Conservation (phyloP, 2,888 invertebrate genomes). For the Seladonia tumulorum region DNA sequence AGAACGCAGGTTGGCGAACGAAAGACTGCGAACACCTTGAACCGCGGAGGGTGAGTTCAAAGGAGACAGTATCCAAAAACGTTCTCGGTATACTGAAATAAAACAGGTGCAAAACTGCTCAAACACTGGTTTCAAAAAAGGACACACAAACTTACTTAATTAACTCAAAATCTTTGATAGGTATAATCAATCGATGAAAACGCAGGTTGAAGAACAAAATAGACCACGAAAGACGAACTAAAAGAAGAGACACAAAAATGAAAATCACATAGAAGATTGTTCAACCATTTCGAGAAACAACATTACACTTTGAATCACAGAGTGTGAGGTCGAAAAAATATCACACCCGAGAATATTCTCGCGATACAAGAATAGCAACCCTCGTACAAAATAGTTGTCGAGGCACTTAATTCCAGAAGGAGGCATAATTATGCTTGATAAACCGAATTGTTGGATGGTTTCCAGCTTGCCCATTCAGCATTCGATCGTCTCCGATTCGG, state of each 20-base stretch:
- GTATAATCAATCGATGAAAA: neutral
- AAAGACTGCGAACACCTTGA: neutral
- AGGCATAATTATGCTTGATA: neutral
- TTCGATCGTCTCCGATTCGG: neutral
- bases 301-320: neutral
- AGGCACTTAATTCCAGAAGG: neutral
- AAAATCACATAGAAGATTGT: neutral
- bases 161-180: neutral
- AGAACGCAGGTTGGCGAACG: neutral
- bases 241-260: neutral
- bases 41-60: neutral
- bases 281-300: neutral
- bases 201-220: neutral
- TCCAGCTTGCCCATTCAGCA: neutral
- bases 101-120: too few species aligned
- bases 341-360: neutral
- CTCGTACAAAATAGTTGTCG: neutral
- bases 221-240: neutral
- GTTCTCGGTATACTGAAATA: neutral
- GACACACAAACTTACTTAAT: neutral
- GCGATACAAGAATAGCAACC: neutral
- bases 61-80: neutral
- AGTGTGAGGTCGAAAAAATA: neutral
- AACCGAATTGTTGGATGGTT: neutral
- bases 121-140: too few species aligned